A percentile compares a stretch with the other conserved stretches of the same genome.
These are phyloP conservation scores for Folsomia manolachei DNA, from an alignment of 2,888 invertebrate species.

Conservation along the genomic window DNA sequence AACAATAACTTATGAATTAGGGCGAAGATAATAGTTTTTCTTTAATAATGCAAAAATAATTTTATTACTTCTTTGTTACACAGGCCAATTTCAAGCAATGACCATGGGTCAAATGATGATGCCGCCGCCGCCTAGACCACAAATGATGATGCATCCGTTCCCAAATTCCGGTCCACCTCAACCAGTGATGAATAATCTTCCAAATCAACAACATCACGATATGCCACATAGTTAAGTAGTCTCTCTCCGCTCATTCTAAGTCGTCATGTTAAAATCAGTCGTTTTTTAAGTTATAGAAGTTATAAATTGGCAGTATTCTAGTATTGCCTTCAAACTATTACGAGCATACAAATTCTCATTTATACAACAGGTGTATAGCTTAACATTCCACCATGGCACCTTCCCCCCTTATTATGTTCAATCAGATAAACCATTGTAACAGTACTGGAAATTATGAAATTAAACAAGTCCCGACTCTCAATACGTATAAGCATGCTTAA, in stretches of 20 bases:
- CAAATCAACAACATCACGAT: conserved; percentile 23
- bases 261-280: not conserved
- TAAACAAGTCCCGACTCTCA: too few species aligned
- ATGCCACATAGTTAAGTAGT: conserved; percentile 16
- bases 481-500: too few species aligned
- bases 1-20: too few species aligned
- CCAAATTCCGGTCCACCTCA: conserved; percentile 9
- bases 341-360: not conserved
- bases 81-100: conserved; percentile 10
- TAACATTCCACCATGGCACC: not conserved
- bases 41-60: too few species aligned
- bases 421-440: not conserved
- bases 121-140: conserved; percentile 6
- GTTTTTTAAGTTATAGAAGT: not conserved
- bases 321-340: too few species aligned
- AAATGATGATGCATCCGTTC: conserved; percentile 26
- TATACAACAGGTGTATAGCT: not conserved
- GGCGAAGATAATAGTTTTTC: too few species aligned
- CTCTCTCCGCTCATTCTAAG: not conserved
- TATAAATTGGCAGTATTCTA: too few species aligned
- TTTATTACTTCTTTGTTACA: not conserved
- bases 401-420: not conserved
- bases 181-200: too few species aligned
- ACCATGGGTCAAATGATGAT: not conserved
- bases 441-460: too few species aligned